Conservation (phyloP, 2,113 vertebrate species). For the Petromus typicus region DNA sequence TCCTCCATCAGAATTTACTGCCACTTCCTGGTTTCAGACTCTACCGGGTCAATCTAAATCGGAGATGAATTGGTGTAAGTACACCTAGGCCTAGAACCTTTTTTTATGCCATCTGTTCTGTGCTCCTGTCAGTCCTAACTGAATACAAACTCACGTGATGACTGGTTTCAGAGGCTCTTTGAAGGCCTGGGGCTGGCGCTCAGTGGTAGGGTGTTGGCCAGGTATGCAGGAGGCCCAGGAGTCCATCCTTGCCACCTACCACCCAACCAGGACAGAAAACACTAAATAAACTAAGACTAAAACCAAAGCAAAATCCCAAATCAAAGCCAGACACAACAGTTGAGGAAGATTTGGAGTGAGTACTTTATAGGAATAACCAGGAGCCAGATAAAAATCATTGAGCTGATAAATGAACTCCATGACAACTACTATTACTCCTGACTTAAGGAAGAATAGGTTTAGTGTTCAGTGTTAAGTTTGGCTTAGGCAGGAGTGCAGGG, state of each 20-base stretch:
- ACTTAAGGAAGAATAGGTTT: neutral
- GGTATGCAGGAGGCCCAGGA: neutral
- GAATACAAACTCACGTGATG: neutral
- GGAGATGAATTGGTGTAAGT: neutral
- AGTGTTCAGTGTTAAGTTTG: neutral
- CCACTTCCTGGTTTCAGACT: neutral
- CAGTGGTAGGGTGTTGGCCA: neutral
- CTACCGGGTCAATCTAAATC: neutral
- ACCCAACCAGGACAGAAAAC: neutral
- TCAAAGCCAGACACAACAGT: neutral
- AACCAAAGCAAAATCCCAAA: neutral
- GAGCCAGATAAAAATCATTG: slow-evolving; percentile 2
- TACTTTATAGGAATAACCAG: neutral
- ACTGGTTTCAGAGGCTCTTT: neutral
- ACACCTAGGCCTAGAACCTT: neutral
- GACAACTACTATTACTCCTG: neutral
- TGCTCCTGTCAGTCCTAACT: neutral
- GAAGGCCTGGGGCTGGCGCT: neutral
- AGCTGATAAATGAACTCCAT: neutral
- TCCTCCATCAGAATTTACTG: neutral
- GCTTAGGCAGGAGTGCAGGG: neutral
- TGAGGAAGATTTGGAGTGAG: neutral
- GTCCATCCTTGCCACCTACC: neutral
- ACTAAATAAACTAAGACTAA: neutral
- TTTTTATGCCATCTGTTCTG: neutral